Evolutionary conservation across 2,797 vertebrate genomes (phyloP).

Genomic region (Echeneis naucrates): DNA sequence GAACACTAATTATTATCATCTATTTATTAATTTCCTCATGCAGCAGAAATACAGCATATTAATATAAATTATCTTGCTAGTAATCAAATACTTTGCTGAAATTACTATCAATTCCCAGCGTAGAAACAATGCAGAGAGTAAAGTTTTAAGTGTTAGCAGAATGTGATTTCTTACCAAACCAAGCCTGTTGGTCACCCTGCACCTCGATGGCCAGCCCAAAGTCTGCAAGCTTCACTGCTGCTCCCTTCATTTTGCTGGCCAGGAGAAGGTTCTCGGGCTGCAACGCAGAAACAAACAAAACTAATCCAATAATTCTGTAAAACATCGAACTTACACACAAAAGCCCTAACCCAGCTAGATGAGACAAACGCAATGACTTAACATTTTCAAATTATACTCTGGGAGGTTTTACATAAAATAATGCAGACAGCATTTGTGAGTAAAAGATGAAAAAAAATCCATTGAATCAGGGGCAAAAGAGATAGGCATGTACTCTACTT

Average conservation of each 20-base stretch:
- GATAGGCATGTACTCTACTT: conserved; percentile 22
- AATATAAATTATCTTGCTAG: background rate
- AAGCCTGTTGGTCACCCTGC: conserved; percentile 97
- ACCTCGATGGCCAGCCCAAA: conserved; percentile 99
- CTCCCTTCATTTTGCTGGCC: conserved; percentile 99
- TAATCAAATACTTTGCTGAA: background rate
- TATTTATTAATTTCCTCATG: background rate
- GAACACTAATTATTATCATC: background rate
- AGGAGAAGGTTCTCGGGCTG: conserved; percentile 98
- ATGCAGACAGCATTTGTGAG: background rate
- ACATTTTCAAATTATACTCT: background rate
- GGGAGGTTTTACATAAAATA: conserved; percentile 14
- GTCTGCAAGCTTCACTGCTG: conserved; percentile 97
- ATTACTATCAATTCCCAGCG: background rate
- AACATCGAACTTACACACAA: background rate
- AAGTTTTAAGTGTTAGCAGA: background rate
- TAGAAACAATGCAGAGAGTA: conserved; percentile 1
- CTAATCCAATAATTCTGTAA: background rate
- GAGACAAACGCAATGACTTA: background rate
- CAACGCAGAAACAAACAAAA: conserved; percentile 19
- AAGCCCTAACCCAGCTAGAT: background rate
- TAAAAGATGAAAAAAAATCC: conserved; percentile 3
- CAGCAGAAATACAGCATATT: background rate
- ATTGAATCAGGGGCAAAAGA: conserved; percentile 41
- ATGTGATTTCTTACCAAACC: conserved; percentile 92